phyloP scores from a whole-genome alignment of 2,797 vertebrate species.

The Prionace glauca region DNA sequence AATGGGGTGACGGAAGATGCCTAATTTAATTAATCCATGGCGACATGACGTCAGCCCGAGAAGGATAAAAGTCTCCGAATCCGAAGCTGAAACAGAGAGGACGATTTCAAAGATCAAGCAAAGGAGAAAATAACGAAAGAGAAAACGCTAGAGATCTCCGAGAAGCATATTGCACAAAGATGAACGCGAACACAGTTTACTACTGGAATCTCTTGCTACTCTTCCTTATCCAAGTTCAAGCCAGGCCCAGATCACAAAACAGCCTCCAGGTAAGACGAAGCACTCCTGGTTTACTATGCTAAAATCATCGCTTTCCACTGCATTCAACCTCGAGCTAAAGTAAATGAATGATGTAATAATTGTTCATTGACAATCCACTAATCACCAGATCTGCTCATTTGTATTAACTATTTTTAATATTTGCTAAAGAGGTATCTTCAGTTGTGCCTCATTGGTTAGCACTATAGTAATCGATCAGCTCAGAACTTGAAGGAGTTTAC shows the following conservation, averaged over 20 bases:
- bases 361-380: neutral
- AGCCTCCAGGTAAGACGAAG: conserved; percentile 17
- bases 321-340: neutral
- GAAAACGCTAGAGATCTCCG: conserved; percentile 36
- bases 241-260: conserved; percentile 40
- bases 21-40: neutral
- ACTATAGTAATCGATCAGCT: neutral
- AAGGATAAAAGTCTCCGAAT: conserved; percentile 33
- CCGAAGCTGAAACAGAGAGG: conserved; percentile 46
- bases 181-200: conserved; percentile 58
- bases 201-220: conserved; percentile 61
- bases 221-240: conserved; percentile 56
- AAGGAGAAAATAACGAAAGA: conserved; percentile 38
- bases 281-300: neutral
- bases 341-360: neutral
- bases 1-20: neutral
- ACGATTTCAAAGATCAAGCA: neutral
- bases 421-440: neutral
- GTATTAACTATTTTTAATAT: neutral
- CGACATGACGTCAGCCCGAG: neutral
- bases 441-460: neutral
- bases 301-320: neutral
- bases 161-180: conserved; percentile 41
- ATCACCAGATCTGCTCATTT: neutral
- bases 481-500: neutral